These are phyloP conservation scores for Machimus atricapillus DNA, from an alignment of 2,888 invertebrate genomes.

Conservation along the genomic window DNA sequence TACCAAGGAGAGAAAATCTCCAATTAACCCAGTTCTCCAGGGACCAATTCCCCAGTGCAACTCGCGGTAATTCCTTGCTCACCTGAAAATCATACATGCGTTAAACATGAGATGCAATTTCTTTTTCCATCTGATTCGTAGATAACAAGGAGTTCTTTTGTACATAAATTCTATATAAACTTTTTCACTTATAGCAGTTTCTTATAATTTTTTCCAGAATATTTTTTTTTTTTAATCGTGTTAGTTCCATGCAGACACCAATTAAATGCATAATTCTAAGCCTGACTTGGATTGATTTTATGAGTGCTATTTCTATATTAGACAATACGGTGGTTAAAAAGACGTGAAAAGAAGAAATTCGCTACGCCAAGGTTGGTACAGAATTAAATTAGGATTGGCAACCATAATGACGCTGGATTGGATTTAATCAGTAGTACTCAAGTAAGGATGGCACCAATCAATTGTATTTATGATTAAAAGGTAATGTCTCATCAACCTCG, in stretches of 20 bases:
- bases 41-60: neutral
- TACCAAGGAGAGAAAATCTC: neutral
- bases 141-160: neutral
- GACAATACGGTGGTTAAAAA: neutral
- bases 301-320: no score
- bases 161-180: neutral
- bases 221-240: neutral
- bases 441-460: neutral
- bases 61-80: neutral
- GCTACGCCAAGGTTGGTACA: neutral
- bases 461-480: no score
- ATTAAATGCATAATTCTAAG: neutral
- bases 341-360: neutral
- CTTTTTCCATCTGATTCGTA: neutral
- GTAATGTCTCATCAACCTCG: no score
- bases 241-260: neutral
- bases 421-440: neutral
- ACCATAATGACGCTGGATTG: neutral
- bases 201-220: neutral
- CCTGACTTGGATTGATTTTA: neutral
- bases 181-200: neutral
- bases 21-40: slow-evolving; percentile 28
- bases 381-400: neutral
- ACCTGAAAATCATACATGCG: neutral
- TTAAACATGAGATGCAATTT: neutral